Evolutionary conservation across 2,113 vertebrate species (phyloP).

Genomic region (Sialia sialis): DNA sequence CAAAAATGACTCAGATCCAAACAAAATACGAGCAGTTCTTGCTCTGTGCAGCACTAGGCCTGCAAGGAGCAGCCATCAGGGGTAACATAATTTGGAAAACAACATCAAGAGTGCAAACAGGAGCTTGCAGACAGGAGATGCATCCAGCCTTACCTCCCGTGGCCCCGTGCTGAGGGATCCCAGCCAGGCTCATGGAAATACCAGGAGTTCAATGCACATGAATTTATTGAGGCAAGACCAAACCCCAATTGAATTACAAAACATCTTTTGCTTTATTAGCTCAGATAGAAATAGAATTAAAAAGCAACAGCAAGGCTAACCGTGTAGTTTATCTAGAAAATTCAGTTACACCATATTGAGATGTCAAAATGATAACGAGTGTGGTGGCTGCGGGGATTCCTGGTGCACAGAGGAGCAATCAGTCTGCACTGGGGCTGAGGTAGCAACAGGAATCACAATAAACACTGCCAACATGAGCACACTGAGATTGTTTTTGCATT

Average conservation of each 20-base stretch:
- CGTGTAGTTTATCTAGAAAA: slow-evolving; percentile 4
- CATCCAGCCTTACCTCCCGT: rapidly evolving
- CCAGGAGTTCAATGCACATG: not conserved
- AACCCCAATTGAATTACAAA: slow-evolving; percentile 26
- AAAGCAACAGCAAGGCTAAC: slow-evolving; percentile 11
- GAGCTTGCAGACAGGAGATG: not conserved
- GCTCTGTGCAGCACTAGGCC: not conserved
- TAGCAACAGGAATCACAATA: not conserved
- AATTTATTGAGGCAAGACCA: slow-evolving; percentile 21
- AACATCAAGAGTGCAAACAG: not conserved
- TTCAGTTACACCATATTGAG: not conserved
- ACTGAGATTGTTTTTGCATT: not conserved
- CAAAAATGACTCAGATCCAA: not conserved
- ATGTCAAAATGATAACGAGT: not conserved
- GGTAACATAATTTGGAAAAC: not conserved
- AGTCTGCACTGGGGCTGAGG: not conserved
- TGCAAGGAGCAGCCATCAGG: not conserved
- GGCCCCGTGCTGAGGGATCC: not conserved
- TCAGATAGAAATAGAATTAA: slow-evolving; percentile 34
- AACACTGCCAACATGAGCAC: not conserved
- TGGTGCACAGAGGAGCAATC: not conserved
- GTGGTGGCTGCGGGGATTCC: not conserved
- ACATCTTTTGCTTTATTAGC: slow-evolving; percentile 35
- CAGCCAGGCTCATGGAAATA: not conserved
- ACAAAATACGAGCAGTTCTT: not conserved